These are phyloP conservation scores for Tetanocera ferruginea DNA, from an alignment of 2,888 invertebrate species.

Conservation along the genomic window DNA sequence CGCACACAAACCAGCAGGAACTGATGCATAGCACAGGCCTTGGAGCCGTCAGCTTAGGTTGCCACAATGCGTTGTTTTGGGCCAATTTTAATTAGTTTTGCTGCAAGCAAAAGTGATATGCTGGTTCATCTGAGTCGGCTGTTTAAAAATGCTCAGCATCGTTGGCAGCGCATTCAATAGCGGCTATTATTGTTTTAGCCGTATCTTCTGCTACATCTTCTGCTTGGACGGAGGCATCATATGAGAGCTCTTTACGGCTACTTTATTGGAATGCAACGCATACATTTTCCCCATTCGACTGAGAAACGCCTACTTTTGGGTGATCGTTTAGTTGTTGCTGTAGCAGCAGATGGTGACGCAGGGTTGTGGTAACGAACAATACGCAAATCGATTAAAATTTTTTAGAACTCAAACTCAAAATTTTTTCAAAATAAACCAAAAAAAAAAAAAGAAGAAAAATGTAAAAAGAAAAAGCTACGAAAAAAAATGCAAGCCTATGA, in stretches of 20 bases:
- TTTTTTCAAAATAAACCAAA: not conserved
- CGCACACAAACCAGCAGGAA: constrained; percentile 6
- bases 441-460: not conserved
- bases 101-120: constrained; percentile 56
- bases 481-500: not conserved
- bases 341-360: constrained; percentile 24
- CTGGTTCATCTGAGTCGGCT: not conserved
- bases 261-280: constrained; percentile 48
- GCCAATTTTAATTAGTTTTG: constrained; percentile 68
- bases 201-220: constrained; percentile 38
- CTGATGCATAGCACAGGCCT: not conserved
- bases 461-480: not conserved
- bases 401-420: constrained; percentile 38
- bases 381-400: constrained; percentile 70
- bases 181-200: constrained; percentile 46
- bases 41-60: constrained; percentile 20
- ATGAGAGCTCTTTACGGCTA: constrained; percentile 25
- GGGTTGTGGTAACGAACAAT: constrained; percentile 52
- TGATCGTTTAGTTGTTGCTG: constrained; percentile 59
- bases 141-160: constrained; percentile 38
- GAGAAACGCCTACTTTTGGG: constrained; percentile 65
- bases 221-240: not conserved
- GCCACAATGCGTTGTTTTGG: constrained; percentile 57
- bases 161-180: not conserved
- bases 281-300: constrained; percentile 67